Base-by-base conservation (phyloP, 2,113 vertebrate species). In the Albula goreensis region DNA sequence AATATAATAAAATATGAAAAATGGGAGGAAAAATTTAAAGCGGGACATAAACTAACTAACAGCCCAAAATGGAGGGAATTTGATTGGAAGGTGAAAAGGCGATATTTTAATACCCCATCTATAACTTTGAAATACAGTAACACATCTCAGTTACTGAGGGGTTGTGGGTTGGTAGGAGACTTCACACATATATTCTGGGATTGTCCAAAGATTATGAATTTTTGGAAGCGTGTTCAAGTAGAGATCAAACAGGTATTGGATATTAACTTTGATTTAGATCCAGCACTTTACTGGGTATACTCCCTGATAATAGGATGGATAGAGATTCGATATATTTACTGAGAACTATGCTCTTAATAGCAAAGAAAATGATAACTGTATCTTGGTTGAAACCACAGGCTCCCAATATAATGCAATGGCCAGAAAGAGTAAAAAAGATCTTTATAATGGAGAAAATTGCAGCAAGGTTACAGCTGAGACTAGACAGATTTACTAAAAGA, bases 1-100 rank as follows among this genome's bases (percentile, higher is more conserved):
- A 41, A 1, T 41, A 1, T 41, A 41, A 41, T 41, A 41, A 41
- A 41, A 41, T 1, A 41, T 41, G 31, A 41, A 41, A 41, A 41
- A 83, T 83, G 82, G 79, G 49, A 80, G 49, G 15, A 66, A 48
- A 66, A 53, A 17, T 83, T 48, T 7, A 49, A 50, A 48, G 41
- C 12, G 3, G 56, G 82, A 66, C 60, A 83, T 70, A 83, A 83
- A 83, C 12, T 50, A 19, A 63, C 57, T 1, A 83, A 63, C 19
- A 83, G 82, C 9, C 56, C 82, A 19, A 49, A 9, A 5, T 83
- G 60, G 82, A 83, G 82, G 41, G 82, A 83, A 48, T 70, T 83
- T 70, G 48, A 63, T 7, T 83, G 82, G 57, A 83, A 83, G 82
- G 56, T 83, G 56, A 83, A 82, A 25, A 82, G 56, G 81, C 12